Conservation (phyloP, 1,140 invertebrate genomes). For the Drosophila obscura region DNA sequence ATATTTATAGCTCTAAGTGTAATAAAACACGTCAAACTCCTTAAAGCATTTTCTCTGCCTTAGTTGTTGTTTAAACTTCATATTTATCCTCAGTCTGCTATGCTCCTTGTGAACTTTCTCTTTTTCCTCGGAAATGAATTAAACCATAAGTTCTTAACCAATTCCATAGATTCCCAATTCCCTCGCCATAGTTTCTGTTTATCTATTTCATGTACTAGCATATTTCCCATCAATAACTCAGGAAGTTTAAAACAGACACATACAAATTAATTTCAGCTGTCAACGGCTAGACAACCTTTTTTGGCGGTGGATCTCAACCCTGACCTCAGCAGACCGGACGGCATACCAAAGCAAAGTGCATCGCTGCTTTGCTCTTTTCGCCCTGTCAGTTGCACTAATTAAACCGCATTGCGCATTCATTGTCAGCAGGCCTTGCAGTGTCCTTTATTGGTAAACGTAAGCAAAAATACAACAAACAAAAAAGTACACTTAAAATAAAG, state of each 20-base stretch:
- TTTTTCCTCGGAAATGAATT: too few species aligned
- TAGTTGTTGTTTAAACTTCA: too few species aligned
- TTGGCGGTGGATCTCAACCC: background rate
- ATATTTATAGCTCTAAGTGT: too few species aligned
- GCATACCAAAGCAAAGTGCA: too few species aligned
- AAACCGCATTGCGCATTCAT: conserved; percentile 40
- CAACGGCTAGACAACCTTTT: conserved; percentile 40
- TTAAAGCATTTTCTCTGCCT: too few species aligned
- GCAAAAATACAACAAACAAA: background rate
- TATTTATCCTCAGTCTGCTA: too few species aligned
- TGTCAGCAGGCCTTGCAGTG: conserved; percentile 2
- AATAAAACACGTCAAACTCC: too few species aligned
- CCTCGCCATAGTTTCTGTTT: too few species aligned
- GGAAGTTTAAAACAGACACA: conserved; percentile 26
- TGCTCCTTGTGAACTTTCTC: too few species aligned
- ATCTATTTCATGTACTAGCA: conserved; percentile 4
- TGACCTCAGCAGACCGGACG: background rate
- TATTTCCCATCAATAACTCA: conserved; percentile 28
- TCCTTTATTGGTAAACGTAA: conserved; percentile 9
- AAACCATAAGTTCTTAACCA: too few species aligned
- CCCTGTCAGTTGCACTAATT: conserved; percentile 44
- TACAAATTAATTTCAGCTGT: conserved; percentile 55
- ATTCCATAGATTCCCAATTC: too few species aligned
- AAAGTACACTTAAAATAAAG: too few species aligned
- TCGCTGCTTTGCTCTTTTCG: background rate